Evolutionary conservation across 2,888 invertebrate species (phyloP), one percentile per base, ranked within the genome.

Genomic region (Nephrocerus scutellatus): DNA sequence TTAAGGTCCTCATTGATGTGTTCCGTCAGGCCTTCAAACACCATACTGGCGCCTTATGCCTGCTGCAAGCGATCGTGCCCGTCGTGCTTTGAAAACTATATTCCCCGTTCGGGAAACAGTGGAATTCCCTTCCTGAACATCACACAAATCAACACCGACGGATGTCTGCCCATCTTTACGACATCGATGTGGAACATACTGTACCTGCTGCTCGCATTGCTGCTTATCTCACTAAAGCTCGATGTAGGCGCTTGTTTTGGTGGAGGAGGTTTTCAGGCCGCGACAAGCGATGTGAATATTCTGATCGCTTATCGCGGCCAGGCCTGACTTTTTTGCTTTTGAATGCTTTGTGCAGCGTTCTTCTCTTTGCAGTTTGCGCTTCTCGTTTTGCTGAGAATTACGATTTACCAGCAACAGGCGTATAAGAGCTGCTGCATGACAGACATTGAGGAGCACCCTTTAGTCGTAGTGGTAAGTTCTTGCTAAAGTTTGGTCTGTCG

Each of bases 31-130:
- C 6, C 26, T 12, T 14, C 26, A n/a, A 41, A 46, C 28, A 47
- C 43, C 14, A 38, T 42, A n/a, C 33, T 63, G 12, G 59, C 64
- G 4, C 64, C 64, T 1, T 61, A 56, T 33, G 57, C 61, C 3
- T 64, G 64, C 28, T 58, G 58, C 36, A 62, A 57, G 33, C 49
- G 46, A 2, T 23, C 39, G 5, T 45, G 47, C 12, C 23, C 43
- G 5, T 43, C 35, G 4, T 54, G 53, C 30, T 53, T 52, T 19
- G 44, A 48, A 30, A 52, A 46, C 8, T 53, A 52, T 21, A 31
- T 50, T 13, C 46, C 54, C 4, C 43, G 38, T 10, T 12, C 42
- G 9, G 32, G 22, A n/a, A 41, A 22, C 4, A 29, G 22, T 25
- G 24, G 20, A 5, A 39, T 55, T 10, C 52, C 55, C 0, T 41